Evolutionary conservation across 2,797 vertebrate genomes (phyloP).

Genomic region (Pithecia hirsuta): DNA sequence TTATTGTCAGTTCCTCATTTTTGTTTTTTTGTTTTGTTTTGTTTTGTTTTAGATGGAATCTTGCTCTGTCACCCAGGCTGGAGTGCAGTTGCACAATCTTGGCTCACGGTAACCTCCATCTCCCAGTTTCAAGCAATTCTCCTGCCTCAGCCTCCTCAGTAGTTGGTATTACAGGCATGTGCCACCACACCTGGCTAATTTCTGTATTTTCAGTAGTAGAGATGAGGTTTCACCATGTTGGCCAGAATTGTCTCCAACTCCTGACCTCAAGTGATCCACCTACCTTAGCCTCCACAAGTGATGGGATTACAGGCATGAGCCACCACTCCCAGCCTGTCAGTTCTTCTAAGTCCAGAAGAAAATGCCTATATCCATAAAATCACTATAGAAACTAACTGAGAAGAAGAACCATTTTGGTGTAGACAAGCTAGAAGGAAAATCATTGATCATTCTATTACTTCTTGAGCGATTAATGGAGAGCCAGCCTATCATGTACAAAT

Average conservation of each 20-base stretch:
- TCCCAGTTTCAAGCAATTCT: not conserved
- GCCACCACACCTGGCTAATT: not conserved
- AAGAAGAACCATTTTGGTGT: not conserved
- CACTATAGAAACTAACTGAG: not conserved
- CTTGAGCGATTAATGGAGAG: not conserved
- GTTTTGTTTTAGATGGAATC: not conserved
- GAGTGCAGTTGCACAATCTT: not conserved
- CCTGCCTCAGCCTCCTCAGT: not conserved
- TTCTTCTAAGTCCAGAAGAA: constrained; percentile 3
- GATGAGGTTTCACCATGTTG: not conserved
- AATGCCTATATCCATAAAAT: not conserved
- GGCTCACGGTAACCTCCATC: not conserved
- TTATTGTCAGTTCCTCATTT: not conserved
- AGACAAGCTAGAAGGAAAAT: not conserved
- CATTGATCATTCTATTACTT: not conserved
- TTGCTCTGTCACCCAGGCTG: not conserved
- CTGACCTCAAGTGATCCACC: not conserved
- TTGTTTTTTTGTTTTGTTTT: too few species aligned
- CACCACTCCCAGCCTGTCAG: not conserved
- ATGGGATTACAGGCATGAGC: not conserved
- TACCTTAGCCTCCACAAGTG: not conserved
- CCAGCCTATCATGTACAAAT: not conserved
- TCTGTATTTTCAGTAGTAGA: not conserved
- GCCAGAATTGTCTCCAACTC: not conserved
- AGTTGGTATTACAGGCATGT: not conserved